A percentile compares a stretch with the other conserved stretches of the same genome.
phyloP scores from a whole-genome alignment of 2,113 vertebrate genomes.

The Psilopsiagon aurifrons region DNA sequence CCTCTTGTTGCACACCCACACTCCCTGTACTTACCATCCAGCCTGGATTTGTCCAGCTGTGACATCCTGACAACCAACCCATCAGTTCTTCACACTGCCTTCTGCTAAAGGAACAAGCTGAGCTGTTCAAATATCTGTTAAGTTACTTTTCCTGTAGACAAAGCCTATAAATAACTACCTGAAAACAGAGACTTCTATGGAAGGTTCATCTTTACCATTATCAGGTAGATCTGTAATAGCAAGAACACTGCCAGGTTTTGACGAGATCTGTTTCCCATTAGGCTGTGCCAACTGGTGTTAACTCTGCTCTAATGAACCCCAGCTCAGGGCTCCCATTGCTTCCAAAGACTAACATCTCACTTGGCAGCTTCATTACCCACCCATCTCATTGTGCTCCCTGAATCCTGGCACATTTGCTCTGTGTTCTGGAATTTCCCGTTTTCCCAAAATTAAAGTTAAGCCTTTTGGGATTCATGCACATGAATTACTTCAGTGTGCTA shows the following conservation, averaged over 20 bases:
- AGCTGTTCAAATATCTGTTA: background rate
- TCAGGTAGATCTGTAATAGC: background rate
- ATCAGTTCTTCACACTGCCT: background rate
- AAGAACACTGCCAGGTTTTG: background rate
- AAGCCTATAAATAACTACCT: background rate
- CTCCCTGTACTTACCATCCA: background rate
- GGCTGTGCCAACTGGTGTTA: background rate
- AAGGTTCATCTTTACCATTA: background rate
- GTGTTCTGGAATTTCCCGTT: conserved; percentile 57
- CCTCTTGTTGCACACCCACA: background rate
- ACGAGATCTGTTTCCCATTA: background rate
- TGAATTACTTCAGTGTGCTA: conserved; percentile 32
- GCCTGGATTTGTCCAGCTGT: too few relatives aligned
- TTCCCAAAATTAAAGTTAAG: conserved; percentile 47
- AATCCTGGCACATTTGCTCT: conserved; percentile 1
- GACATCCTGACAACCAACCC: background rate
- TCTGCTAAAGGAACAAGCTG: background rate
- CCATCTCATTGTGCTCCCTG: background rate
- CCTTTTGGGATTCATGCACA: conserved; percentile 39
- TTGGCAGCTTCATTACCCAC: background rate
- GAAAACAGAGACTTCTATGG: background rate
- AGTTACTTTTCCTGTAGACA: background rate
- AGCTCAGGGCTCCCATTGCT: background rate
- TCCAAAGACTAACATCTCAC: background rate
- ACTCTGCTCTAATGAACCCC: background rate